Base-by-base conservation (phyloP, 23 tunicate genomes). In the Trididemnum nubilum region DNA sequence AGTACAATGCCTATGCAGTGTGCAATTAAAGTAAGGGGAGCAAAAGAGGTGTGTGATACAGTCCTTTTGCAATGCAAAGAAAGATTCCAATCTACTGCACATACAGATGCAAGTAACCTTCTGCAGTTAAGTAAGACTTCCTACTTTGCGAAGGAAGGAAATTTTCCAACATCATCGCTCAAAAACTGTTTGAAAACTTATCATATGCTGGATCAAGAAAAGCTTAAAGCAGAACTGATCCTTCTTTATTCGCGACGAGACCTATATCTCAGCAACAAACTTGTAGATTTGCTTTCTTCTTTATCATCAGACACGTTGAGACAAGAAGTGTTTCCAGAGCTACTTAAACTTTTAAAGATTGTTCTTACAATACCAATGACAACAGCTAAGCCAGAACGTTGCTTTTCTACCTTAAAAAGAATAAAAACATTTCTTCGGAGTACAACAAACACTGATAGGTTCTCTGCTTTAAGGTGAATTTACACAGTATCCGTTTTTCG, bases 1-100 rank as follows among this genome's bases (percentile, higher is more conserved):
- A 2, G 78, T 72, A 31, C 22, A 29, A 72, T 2, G 49, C 7
- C 52, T 72, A n/a, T 39, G 21, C 24, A 1, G 19, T n/a, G n/a
- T n/a, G n/a, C n/a, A n/a, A n/a, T 22, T 31, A 76, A 31, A 21
- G 28, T 34, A 32, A 31, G 65, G 24, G 64, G 33, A 44, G 81
- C 64, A 5, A 76, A 76, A 33, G 65, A 76, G 25, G 81, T 49
- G 65, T 76, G 65, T 76, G 81, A 76, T 52, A 24, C 64, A 49
- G 33, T 76, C 24, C n/a, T 76, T 5, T 49, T 72, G 24, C 69
- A 63, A 34, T 69, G 75, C 39, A 12, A 51, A 51, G 63, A 76
- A 29, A 50, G 65, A 22, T 76, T 49, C 18, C 24, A 51, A 18
- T 76, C 22, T 5, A 76, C 64, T 50, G 33, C 34, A 15, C 36